Conservation (phyloP, 2,113 vertebrate genomes). For the Pholis gunnellus region DNA sequence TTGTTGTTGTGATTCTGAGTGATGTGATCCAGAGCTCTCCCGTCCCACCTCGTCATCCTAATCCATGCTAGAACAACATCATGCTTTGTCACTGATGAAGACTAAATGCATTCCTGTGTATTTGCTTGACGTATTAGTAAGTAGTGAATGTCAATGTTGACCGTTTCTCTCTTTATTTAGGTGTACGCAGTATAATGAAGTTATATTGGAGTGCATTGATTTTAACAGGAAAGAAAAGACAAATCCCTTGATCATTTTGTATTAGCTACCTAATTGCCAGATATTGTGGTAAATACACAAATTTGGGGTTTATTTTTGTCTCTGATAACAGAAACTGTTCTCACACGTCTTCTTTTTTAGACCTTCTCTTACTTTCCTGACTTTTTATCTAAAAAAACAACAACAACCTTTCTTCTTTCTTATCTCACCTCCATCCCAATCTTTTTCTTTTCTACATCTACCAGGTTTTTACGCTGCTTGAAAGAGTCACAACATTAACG, state of each 20-base stretch:
- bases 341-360: conserved; percentile 54
- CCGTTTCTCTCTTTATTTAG: conserved; percentile 43
- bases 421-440: conserved; percentile 82
- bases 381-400: conserved; percentile 59
- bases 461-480: conserved; percentile 88
- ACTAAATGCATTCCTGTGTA: conserved; percentile 48
- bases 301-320: conserved; percentile 46
- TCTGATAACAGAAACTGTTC: conserved; percentile 70
- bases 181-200: conserved; percentile 28
- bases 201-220: conserved; percentile 74
- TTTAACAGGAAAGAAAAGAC: neutral
- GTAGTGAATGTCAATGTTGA: conserved; percentile 39
- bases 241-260: neutral
- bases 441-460: conserved; percentile 82
- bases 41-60: conserved; percentile 28
- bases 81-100: conserved; percentile 36
- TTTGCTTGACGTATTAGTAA: conserved; percentile 23
- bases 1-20: conserved; percentile 24
- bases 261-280: neutral
- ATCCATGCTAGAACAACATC: conserved; percentile 13
- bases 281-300: conserved; percentile 15
- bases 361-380: conserved; percentile 59
- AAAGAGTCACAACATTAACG: conserved; percentile 88
- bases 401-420: conserved; percentile 51
- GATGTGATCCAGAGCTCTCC: conserved; percentile 19